Conservation (phyloP, 2,888 invertebrate species). For the Melanargia galathea region DNA sequence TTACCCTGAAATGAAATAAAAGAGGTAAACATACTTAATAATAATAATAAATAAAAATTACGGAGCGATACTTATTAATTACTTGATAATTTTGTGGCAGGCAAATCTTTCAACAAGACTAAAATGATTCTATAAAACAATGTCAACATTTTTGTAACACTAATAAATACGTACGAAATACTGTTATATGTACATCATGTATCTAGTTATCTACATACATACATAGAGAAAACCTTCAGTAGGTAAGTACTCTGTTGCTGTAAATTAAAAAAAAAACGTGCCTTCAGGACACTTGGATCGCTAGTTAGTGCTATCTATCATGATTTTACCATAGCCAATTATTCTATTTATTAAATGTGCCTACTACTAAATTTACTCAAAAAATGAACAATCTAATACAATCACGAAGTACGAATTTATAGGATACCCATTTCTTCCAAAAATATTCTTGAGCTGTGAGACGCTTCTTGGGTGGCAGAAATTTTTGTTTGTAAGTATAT, state of each 20-base stretch:
- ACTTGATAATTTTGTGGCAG: neutral
- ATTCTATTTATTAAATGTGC: neutral
- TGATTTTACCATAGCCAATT: no score
- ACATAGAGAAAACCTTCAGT: no score
- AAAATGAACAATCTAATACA: neutral
- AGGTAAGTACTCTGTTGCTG: no score
- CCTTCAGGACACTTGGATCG: no score
- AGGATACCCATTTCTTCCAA: constrained; percentile 76
- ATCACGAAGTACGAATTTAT: neutral
- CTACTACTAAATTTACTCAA: neutral
- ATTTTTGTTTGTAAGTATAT: constrained; percentile 64
- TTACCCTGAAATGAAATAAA: constrained; percentile 81
- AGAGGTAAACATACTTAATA: neutral
- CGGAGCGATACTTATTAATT: neutral
- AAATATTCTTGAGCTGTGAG: constrained; percentile 70
- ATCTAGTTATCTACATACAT: no score
- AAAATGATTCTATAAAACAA: neutral
- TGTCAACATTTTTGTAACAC: neutral
- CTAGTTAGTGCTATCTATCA: no score
- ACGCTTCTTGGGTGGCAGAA: constrained; percentile 64
- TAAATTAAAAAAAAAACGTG: no score
- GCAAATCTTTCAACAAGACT: neutral
- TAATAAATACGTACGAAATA: no score
- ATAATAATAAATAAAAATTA: neutral
- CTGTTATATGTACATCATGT: no score